phyloP scores from a whole-genome alignment of 2,113 vertebrate species.

The Tachuris rubrigastra region DNA sequence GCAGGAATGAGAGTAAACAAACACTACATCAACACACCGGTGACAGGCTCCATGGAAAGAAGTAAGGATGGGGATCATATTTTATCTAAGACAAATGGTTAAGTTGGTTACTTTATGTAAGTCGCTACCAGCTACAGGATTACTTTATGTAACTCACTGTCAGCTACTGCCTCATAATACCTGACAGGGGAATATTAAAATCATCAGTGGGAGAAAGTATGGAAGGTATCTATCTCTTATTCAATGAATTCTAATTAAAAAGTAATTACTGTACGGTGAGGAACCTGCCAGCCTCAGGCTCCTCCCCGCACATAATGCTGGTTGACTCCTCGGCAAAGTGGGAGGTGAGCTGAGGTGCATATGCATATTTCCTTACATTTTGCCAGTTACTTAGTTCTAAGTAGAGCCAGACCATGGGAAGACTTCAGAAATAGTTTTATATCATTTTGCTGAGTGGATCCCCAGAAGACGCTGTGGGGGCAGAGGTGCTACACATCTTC shows the following conservation, averaged over 20 bases:
- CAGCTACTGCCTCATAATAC: slow-evolving; percentile 70
- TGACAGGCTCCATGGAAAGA: slow-evolving; percentile 67
- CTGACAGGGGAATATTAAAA: slow-evolving; percentile 77
- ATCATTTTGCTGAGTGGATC: slow-evolving; percentile 76
- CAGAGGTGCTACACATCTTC: slow-evolving; percentile 79
- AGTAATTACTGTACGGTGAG: slow-evolving; percentile 62
- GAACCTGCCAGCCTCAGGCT: slow-evolving; percentile 54
- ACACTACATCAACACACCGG: slow-evolving; percentile 68
- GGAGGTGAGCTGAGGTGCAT: neutral
- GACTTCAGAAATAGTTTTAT: slow-evolving; percentile 73
- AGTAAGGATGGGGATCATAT: slow-evolving; percentile 70
- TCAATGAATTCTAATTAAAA: slow-evolving; percentile 80
- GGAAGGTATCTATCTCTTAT: slow-evolving; percentile 73
- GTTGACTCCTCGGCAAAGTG: slow-evolving; percentile 26
- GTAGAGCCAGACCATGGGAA: slow-evolving; percentile 66
- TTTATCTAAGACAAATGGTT: slow-evolving; percentile 77
- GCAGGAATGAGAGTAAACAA: slow-evolving; percentile 73
- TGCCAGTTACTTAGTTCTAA: slow-evolving; percentile 75
- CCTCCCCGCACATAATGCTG: neutral
- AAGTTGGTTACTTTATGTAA: slow-evolving; percentile 74
- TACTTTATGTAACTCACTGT: slow-evolving; percentile 71
- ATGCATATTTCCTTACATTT: slow-evolving; percentile 56
- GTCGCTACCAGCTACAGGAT: slow-evolving; percentile 66
- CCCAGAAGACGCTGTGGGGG: slow-evolving; percentile 78
- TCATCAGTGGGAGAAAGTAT: slow-evolving; percentile 59